Evolutionary conservation across 1,140 invertebrate genomes (phyloP), one percentile per base, ranked within the genome.

Genomic region (Drosophila pseudoobscura): DNA sequence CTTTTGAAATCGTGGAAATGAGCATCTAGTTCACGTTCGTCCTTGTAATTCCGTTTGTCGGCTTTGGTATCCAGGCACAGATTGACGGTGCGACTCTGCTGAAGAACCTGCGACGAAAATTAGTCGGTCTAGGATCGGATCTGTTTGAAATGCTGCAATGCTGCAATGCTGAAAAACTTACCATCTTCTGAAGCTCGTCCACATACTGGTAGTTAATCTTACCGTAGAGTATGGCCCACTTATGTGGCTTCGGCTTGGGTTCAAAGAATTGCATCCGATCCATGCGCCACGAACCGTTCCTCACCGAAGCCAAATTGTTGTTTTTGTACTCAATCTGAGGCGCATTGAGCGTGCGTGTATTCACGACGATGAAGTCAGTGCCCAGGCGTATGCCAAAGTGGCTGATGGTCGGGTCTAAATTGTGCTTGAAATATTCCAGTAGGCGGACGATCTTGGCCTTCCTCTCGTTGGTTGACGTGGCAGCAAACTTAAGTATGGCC

Each of bases 401-500:
- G 74, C 90, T 71, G 6, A 95, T 80, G 3, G 85, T 91, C 0
- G 88, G 88, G 83, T 94, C 90, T 0, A 62, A 0, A 61, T 94
- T 94, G 59, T 93, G 93, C 2, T 92, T 65, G 4, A 92, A 85
- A 66, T 80, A 89, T 39, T 77, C 72, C 26, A 95, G 92, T 11
- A 94, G 91, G 6, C 93, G 84, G 76, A 93, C 91, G 22, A 96
- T 96, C 80, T 94, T 96, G 0, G 64, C 1, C 75, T 94, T 94
- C 0, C 96, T 92, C 1, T 75, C 83, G 2, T 92, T 76, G 0
- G 95, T 94, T 5, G 91, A 77, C 1, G 94, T 95, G 1, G 95
- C 95, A 1, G 95, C 93, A 45, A 91, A 91, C 35, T 78, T 90
- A 0, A 97, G 95, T 95, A 96, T 95, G 0, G 78, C 91, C 0